phyloP scores from a whole-genome alignment of 2,888 invertebrate genomes.

The Zhuqinia jingwanae region DNA sequence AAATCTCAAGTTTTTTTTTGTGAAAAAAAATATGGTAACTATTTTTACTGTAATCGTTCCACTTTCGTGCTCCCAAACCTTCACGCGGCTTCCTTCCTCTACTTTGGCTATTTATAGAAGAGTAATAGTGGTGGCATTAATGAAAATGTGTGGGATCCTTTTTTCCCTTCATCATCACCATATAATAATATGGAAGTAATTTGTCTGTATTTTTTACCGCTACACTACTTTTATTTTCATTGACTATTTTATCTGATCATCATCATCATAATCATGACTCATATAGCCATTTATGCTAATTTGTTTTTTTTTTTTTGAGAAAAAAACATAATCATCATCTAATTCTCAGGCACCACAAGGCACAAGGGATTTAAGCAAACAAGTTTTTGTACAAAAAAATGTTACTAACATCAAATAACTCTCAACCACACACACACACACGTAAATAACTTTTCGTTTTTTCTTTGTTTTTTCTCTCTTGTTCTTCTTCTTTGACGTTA shows the following conservation, averaged over 20 bases:
- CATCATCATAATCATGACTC: slow-evolving; percentile 14
- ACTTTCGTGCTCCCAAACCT: slow-evolving; percentile 48
- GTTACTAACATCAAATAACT: too few relatives aligned
- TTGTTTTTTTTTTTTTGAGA: background rate
- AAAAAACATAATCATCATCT: slow-evolving; percentile 10
- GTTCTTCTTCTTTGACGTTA: too few relatives aligned
- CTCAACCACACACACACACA: too few relatives aligned
- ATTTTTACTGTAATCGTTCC: slow-evolving; percentile 14
- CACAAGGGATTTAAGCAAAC: background rate
- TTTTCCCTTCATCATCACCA: background rate
- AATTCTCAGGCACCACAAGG: background rate
- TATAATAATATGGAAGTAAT: slow-evolving; percentile 2
- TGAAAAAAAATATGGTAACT: background rate
- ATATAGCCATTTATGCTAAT: background rate
- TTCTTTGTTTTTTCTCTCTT: too few relatives aligned
- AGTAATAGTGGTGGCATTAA: slow-evolving; percentile 33
- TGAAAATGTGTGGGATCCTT: slow-evolving; percentile 44
- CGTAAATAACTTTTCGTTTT: too few relatives aligned
- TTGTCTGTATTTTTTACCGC: background rate
- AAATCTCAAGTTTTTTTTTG: too few relatives aligned
- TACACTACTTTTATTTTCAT: background rate
- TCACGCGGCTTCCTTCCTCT: slow-evolving; percentile 40
- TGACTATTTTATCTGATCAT: background rate
- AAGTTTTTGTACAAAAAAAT: background rate
- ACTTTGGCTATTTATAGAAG: slow-evolving; percentile 22